Base-by-base conservation (phyloP, 2,888 invertebrate genomes). In the Hyles lineata region DNA sequence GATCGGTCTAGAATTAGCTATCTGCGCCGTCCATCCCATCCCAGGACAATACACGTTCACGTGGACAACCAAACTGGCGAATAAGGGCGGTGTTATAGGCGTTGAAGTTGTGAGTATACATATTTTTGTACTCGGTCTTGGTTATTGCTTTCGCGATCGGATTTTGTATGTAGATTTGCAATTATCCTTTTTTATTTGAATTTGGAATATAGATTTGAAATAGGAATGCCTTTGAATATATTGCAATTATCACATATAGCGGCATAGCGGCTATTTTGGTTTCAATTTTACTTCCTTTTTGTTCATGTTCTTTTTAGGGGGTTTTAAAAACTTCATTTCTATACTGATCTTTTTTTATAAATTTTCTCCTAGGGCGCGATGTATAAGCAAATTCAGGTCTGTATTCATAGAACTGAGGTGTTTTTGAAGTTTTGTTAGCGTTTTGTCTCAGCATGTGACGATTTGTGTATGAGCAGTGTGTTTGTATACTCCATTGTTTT, bases 1-100 rank as follows among this genome's bases (percentile, higher is more conserved):
- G 95, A 98, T 99, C 89, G 96, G 96, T 75, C 95, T 98, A 87
- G 99, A 99, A 95, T 96, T 99, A 85, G 95, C 97, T 83, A 98
- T 99, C 89, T 99, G 99, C 95, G 98, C 99, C 85, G 97, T 99
- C 84, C 99, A 99, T 95, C 99, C 99, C 74, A 97, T 99, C 85
- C 99, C 99, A 72, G 99, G 99, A 82, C 97, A 99, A 95, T 98
- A 99, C 93, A 97, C 97, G 89, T 99, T 99, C 96, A 96, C 97
- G 82, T 99, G 99, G 99, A 98, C 98, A 86, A 99, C 99, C 77
- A 98, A 98, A 92, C 95, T 99, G 92, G 98, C 98, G 83, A 98
- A 98, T 93, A 98, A 97, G 90, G 97, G 96, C 80, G 96, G 96
- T 80, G 95, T 96, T 80, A 96, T 95, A 85, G 96, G 96, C 79